Evolutionary conservation across 2,797 vertebrate species (phyloP), one percentile per base, ranked within the genome.

Genomic region (Artibeus jamaicensis): DNA sequence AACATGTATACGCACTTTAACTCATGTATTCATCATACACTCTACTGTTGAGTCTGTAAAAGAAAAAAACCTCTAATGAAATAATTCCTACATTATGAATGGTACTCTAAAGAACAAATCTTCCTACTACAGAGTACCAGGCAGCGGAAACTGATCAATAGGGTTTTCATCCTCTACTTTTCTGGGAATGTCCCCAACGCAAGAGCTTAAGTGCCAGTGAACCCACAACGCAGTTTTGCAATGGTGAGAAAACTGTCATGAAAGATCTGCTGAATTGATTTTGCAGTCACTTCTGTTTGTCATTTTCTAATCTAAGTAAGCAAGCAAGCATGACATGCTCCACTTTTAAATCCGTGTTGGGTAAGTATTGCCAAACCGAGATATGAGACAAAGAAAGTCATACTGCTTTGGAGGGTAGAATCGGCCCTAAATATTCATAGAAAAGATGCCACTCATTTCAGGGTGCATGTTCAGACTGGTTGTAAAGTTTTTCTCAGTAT

Each of bases 401-500:
- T n/a, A 81, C 57, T 82, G n/a, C 1, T 1, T 93, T 26, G 44
- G 93, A 89, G 74, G 59, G n/a, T 24, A 89, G 70, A 81, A 26
- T 85, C 55, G 85, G 59, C 79, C 68, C 59, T 89, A 85, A 77
- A 87, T 70, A 86, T 55, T 83, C 62, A 94, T 70, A 39, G 44
- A 91, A 93, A 92, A 50, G 44, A 65, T 67, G 70, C 10, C 37
- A 32, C 46, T 91, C 44, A 65, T 70, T 95, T 94, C n/a, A 85
- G 71, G 59, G 46, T 44, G 89, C 32, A 6, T 86, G 57, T 42
- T 94, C 46, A 93, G 73, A 68, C n/a, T 37, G 12, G 22, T 79
- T 55, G 10, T 65, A 83, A 83, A 95, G 74, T 26, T 89, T 71
- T 67, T 95, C 55, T 88, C n/a, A 48, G 65, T 78, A 62, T 53